A percentile compares a stretch with the other conserved stretches of the same genome.
Evolutionary conservation across 92 coral and sea anemone species (phyloP).

Genomic region (Montipora capitata): DNA sequence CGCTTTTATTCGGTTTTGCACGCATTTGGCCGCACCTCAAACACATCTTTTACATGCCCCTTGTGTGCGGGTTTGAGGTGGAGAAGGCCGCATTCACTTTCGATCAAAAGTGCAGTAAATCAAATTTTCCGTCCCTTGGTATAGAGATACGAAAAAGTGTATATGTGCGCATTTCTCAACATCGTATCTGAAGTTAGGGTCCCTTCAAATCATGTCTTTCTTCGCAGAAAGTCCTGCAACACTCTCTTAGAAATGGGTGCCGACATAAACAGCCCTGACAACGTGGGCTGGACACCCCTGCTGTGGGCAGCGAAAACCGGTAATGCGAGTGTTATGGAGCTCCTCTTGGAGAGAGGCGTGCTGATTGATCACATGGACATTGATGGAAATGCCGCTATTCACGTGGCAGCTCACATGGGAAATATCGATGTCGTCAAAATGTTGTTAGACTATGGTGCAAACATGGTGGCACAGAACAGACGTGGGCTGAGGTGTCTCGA

Average conservation of each 20-base stretch:
- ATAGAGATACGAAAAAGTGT: too few relatives aligned
- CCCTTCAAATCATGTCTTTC: background rate
- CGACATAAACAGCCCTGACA: slow-evolving; percentile 76
- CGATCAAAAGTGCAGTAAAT: too few relatives aligned
- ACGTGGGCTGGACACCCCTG: slow-evolving; percentile 85
- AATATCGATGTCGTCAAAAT: slow-evolving; percentile 43
- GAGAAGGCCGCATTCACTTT: too few relatives aligned
- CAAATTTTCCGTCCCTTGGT: too few relatives aligned
- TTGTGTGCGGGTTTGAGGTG: too few relatives aligned
- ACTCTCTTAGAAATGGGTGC: slow-evolving; percentile 84
- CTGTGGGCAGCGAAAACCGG: slow-evolving; percentile 86
- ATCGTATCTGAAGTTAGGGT: too few relatives aligned
- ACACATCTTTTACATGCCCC: too few relatives aligned
- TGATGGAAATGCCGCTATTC: slow-evolving; percentile 74
- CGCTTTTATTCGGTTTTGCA: too few relatives aligned
- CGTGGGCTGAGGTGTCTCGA: slow-evolving; percentile 59
- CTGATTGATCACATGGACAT: slow-evolving; percentile 62
- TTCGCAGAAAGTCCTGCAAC: slow-evolving; percentile 72
- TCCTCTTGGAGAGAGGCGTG: slow-evolving; percentile 60
- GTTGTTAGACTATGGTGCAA: slow-evolving; percentile 56
- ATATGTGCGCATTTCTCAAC: too few relatives aligned
- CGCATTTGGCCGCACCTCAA: too few relatives aligned
- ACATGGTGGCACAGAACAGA: slow-evolving; percentile 46
- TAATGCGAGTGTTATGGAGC: slow-evolving; percentile 53
- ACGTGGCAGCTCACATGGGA: slow-evolving; percentile 66